These are phyloP conservation scores for Drosophila pruinosa DNA, from an alignment of 1,140 invertebrate genomes.

Conservation along the genomic window DNA sequence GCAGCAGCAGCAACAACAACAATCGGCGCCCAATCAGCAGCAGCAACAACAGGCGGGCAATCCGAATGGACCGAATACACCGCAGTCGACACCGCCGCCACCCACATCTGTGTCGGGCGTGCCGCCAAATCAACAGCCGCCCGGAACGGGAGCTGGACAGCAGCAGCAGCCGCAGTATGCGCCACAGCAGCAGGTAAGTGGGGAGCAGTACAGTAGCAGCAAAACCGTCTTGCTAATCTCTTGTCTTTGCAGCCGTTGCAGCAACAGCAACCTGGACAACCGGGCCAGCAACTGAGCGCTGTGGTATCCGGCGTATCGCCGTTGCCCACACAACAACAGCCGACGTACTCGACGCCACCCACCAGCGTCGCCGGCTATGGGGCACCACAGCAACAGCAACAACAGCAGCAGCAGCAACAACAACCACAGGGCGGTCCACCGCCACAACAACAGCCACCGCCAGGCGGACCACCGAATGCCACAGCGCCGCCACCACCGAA, in stretches of 20 bases:
- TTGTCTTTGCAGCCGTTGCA: slow-evolving; percentile 47
- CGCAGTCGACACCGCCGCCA: slow-evolving; percentile 72
- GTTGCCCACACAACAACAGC: slow-evolving; percentile 66
- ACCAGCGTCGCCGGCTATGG: slow-evolving; percentile 55
- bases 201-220: background rate
- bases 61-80: slow-evolving; percentile 74
- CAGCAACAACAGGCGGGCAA: slow-evolving; percentile 52
- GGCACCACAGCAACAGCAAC: slow-evolving; percentile 46
- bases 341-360: slow-evolving; percentile 78
- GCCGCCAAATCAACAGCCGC: slow-evolving; percentile 48
- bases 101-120: slow-evolving; percentile 23
- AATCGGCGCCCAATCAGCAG: slow-evolving; percentile 46
- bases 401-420: slow-evolving; percentile 43
- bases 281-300: slow-evolving; percentile 41
- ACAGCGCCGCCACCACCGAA: slow-evolving; percentile 63
- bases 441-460: slow-evolving; percentile 49
- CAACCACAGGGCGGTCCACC: slow-evolving; percentile 55
- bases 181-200: slow-evolving; percentile 49
- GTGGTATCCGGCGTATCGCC: slow-evolving; percentile 66
- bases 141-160: slow-evolving; percentile 23
- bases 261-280: slow-evolving; percentile 69
- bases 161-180: slow-evolving; percentile 65
- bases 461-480: slow-evolving; percentile 55
- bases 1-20: slow-evolving; percentile 28
- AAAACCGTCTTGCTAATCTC: background rate